These are phyloP conservation scores for Aphelinus certus DNA, from an alignment of 1,140 invertebrate genomes.

Conservation along the genomic window DNA sequence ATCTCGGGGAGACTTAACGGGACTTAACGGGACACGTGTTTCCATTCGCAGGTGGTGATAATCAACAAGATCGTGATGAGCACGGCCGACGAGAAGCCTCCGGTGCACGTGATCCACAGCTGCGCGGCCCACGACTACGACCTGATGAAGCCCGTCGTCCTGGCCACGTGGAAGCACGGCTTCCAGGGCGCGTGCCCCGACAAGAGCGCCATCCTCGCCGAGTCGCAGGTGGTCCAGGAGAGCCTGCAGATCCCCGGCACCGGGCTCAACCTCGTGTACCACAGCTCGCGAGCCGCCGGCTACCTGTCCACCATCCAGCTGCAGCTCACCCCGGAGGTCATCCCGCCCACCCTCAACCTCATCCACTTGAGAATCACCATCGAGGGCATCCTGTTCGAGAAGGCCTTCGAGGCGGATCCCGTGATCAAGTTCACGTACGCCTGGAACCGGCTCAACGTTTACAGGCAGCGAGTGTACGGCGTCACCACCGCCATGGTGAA, in stretches of 20 bases:
- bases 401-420: slow-evolving; percentile 93
- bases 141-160: slow-evolving; percentile 90
- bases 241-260: slow-evolving; percentile 92
- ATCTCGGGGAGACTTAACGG: neutral
- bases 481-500: slow-evolving; percentile 91
- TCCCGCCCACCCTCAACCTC: slow-evolving; percentile 81
- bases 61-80: slow-evolving; percentile 90
- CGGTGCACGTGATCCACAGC: slow-evolving; percentile 73
- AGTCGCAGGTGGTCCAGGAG: slow-evolving; percentile 95
- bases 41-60: slow-evolving; percentile 79
- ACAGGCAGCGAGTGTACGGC: slow-evolving; percentile 92
- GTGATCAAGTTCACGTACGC: slow-evolving; percentile 96
- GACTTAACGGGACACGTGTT: neutral
- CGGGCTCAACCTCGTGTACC: slow-evolving; percentile 92
- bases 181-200: slow-evolving; percentile 95
- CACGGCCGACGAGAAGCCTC: slow-evolving; percentile 79
- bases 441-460: slow-evolving; percentile 97
- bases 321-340: slow-evolving; percentile 87
- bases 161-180: slow-evolving; percentile 96
- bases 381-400: slow-evolving; percentile 92
- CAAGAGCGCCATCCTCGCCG: slow-evolving; percentile 89
- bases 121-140: slow-evolving; percentile 94
- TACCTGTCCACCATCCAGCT: slow-evolving; percentile 95
- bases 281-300: slow-evolving; percentile 89
- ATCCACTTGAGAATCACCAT: slow-evolving; percentile 93